Evolutionary conservation across 2,888 invertebrate genomes (phyloP), one percentile per base, ranked within the genome.

Genomic region (Yponomeuta evonymella): DNA sequence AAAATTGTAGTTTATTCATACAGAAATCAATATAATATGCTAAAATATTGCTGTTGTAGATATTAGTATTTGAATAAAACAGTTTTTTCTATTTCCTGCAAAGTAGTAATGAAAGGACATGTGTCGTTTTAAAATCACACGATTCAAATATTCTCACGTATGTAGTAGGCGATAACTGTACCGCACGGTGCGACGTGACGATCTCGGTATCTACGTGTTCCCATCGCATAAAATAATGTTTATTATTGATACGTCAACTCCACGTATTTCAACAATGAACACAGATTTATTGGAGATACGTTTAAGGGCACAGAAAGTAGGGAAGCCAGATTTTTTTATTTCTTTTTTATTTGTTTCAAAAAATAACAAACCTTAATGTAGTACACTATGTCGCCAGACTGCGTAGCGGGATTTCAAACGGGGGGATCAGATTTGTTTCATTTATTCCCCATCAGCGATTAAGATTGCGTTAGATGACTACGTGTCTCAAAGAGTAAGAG

Each of bases 141-240:
- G n/a, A n/a, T n/a, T n/a, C n/a, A n/a, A n/a, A 90, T 91, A 87
- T 81, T 88, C 85, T 90, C 90, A 91, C 90, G 90, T 89, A 81
- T 79, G 76, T 79, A 77, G 77, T 81, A 81, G 81, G 78, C 81
- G 80, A 81, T 81, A 83, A 82, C 78, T 81, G 80, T 77, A 81
- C 81, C 80, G 80, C 76, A 73, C 74, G 73, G 72, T 73, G 74
- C 75, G 81, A 90, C 90, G 90, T 90, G 90, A 86, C 83, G 78
- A 77, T 78, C 79, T 77, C 76, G 75, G 73, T 71, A 69, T 75
- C 78, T 80, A 86, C 84, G 84, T 86, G 85, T 82, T 82, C 76
- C 77, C 78, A 76, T 77, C 76, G 75, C 76, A 75, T 6, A 77
- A 75, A 74, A 58, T 58, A 58, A 58, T 58, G 15, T 58, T 58